Evolutionary conservation across 2,888 invertebrate genomes (phyloP), one percentile per base, ranked within the genome.

Genomic region (Aphelenchoides bicaudatus): DNA sequence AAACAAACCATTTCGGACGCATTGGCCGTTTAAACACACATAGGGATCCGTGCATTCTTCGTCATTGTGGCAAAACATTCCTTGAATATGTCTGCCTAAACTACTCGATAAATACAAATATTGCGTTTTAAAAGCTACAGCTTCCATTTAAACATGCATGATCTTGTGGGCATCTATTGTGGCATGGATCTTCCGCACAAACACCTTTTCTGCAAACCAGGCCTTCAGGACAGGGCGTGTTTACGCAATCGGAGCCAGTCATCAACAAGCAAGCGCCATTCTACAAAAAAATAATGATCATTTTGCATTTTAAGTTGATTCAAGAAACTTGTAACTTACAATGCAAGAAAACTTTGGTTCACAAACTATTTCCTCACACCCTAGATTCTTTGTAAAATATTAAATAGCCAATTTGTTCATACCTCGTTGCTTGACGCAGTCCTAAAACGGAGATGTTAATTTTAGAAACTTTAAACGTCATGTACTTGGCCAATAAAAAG

Each of bases 81-180:
- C 69, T 37, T 71, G 68, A 56, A 69, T 61, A 51, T 51, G 52
- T 16, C 52, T 8, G 62, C n/a, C n/a, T n/a, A n/a, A n/a, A n/a
- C n/a, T n/a, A n/a, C n/a, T n/a, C n/a, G n/a, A n/a, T n/a, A n/a
- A n/a, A n/a, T n/a, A n/a, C n/a, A n/a, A n/a, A n/a, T n/a, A n/a
- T n/a, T n/a, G n/a, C n/a, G 62, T 28, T 71, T 63, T 47, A n/a
- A n/a, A n/a, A n/a, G n/a, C n/a, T n/a, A n/a, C 74, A 74, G 49
- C 74, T 70, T 8, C 74, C 74, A 21, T 70, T 59, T 13, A 39
- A 61, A 39, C 74, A 74, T 29, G 72, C 67, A 49, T 74, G 71
- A 52, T 74, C 73, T 29, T 59, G 61, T 10, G 72, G 70, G 51
- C 74, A 73, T 23, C 61, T 58, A 34, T 60, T 54, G 2, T 39